Percentiles rank a stretch among this genome's conserved stretches.
phyloP scores from a whole-genome alignment of 2,888 invertebrate species.

The Selenia dentaria region DNA sequence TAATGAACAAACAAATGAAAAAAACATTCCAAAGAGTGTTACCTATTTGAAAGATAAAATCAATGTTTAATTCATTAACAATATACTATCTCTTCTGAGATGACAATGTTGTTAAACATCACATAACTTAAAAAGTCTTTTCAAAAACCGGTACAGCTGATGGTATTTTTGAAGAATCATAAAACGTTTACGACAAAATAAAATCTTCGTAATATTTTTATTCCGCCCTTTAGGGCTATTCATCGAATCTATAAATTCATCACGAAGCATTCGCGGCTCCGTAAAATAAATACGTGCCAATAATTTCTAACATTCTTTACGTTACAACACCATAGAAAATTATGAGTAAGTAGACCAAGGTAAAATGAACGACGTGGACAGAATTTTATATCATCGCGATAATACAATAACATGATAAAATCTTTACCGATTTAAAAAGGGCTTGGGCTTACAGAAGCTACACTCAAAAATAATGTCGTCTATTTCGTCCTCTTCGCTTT shows the following conservation, averaged over 20 bases:
- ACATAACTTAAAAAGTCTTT: slow-evolving; percentile 12
- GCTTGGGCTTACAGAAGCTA: no score
- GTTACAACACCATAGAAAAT: slow-evolving; percentile 27
- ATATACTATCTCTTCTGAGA: slow-evolving; percentile 9
- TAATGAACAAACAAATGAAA: no score
- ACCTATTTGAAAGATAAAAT: slow-evolving; percentile 14
- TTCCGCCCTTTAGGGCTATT: slow-evolving; percentile 27
- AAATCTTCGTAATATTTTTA: slow-evolving; percentile 31
- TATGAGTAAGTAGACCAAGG: slow-evolving; percentile 14
- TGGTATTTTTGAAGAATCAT: slow-evolving; percentile 17
- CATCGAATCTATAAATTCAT: slow-evolving; percentile 37
- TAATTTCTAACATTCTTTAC: slow-evolving; percentile 38
- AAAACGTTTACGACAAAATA: slow-evolving; percentile 26
- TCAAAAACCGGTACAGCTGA: neutral
- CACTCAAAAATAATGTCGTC: no score
- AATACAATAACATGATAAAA: slow-evolving; percentile 5
- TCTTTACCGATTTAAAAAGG: no score
- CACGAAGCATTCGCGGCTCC: slow-evolving; percentile 33
- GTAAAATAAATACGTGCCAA: slow-evolving; percentile 43
- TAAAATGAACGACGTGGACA: slow-evolving; percentile 5
- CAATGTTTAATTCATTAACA: slow-evolving; percentile 10
- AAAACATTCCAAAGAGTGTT: no score
- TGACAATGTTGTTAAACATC: slow-evolving; percentile 21
- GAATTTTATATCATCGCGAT: slow-evolving; percentile 11
- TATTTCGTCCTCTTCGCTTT: no score